These are phyloP conservation scores for Synergus umbraculus DNA, from an alignment of 2,888 invertebrate genomes.

Conservation along the genomic window DNA sequence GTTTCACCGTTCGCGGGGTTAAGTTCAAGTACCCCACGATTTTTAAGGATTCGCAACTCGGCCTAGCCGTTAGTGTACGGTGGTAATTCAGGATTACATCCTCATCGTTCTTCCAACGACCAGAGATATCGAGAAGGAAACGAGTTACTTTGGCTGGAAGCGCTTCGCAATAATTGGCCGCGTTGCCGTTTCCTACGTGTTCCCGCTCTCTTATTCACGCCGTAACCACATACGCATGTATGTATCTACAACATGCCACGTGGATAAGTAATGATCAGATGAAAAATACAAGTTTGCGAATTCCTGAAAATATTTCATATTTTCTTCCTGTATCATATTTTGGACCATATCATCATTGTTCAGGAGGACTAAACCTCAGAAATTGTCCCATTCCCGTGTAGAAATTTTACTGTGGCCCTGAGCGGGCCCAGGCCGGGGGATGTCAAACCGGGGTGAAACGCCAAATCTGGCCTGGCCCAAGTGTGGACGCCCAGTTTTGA, in stretches of 20 bases:
- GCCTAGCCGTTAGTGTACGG: conserved; percentile 3
- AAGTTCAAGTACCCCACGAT: conserved; percentile 22
- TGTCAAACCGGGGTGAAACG: no score
- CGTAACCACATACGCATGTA: conserved; percentile 26
- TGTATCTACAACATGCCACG: conserved; percentile 20
- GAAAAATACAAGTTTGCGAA: conserved; percentile 21
- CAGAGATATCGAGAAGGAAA: conserved; percentile 28
- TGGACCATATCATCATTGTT: no score
- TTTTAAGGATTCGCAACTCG: conserved; percentile 3
- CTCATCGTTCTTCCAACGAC: conserved; percentile 24
- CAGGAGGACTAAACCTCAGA: no score
- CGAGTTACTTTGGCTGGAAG: conserved; percentile 41
- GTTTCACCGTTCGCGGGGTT: background rate
- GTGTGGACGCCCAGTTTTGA: no score
- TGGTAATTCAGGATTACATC: conserved; percentile 32
- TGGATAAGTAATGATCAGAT: conserved; percentile 26
- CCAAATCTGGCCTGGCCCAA: no score
- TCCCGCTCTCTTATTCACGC: conserved; percentile 34
- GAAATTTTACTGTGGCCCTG: no score
- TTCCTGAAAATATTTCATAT: background rate
- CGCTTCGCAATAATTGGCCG: conserved; percentile 36
- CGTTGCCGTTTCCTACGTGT: conserved; percentile 36
- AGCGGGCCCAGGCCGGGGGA: no score
- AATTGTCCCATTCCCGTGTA: no score
- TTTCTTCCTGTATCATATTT: background rate